Conservation (phyloP, 2,113 vertebrate species). For the Pollimyrus isidori region DNA sequence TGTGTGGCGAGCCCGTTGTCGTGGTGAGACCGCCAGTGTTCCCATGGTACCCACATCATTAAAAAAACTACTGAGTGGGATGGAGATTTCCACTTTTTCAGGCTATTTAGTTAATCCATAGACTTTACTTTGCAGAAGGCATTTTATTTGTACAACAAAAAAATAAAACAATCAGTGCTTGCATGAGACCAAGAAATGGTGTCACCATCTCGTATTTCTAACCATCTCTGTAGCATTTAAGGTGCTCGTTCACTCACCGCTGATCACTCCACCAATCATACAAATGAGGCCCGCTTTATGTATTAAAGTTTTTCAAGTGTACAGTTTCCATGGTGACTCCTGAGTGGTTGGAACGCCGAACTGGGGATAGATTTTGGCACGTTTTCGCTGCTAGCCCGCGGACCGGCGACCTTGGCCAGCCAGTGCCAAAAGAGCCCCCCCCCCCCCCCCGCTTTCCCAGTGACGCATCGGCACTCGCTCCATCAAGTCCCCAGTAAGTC, state of each 20-base stretch:
- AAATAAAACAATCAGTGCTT: background rate
- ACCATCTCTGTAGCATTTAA: background rate
- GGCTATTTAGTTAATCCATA: background rate
- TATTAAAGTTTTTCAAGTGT: background rate
- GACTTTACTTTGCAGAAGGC: background rate
- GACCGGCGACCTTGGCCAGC: conserved; percentile 11
- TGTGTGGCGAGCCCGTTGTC: background rate
- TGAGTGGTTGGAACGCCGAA: background rate
- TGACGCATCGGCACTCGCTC: background rate
- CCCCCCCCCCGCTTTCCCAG: background rate
- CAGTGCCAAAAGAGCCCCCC: background rate
- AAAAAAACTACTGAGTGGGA: background rate
- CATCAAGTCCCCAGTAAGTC: background rate
- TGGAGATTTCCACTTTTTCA: background rate
- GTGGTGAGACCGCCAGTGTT: background rate
- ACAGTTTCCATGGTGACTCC: background rate
- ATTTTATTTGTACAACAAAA: background rate
- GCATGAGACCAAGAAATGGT: background rate
- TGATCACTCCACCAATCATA: background rate
- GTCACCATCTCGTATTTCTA: background rate
- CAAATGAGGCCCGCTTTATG: background rate
- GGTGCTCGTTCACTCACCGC: background rate
- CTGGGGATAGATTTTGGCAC: background rate
- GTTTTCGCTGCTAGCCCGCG: background rate
- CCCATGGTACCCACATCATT: background rate